Conservation (phyloP, 2,888 invertebrate species). For the Polyploca ridens region DNA sequence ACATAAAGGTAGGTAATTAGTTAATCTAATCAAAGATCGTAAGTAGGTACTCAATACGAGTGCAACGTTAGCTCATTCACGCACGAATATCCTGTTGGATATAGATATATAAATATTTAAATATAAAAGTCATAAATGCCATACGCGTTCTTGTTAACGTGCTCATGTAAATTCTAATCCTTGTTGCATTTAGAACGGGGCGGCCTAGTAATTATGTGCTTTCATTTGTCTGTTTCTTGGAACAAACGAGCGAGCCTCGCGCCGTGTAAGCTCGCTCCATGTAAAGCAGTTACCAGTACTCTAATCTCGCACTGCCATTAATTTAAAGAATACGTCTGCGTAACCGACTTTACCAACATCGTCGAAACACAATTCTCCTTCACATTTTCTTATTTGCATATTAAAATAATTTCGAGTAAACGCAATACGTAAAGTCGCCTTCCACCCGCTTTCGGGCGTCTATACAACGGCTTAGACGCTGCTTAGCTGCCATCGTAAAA, state of each 20-base stretch:
- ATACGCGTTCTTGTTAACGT: constrained; percentile 80
- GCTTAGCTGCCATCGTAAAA: constrained; percentile 47
- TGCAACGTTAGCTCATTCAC: constrained; percentile 10
- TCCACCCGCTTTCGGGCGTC: constrained; percentile 52
- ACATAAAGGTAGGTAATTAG: constrained; percentile 5
- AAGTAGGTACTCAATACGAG: constrained; percentile 8
- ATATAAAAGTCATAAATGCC: constrained; percentile 80
- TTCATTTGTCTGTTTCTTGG: constrained; percentile 82
- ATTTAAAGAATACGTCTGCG: constrained; percentile 84
- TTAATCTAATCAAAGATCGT: constrained; percentile 5
- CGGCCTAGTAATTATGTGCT: constrained; percentile 84
- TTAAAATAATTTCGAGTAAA: constrained; percentile 84
- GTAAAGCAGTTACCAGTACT: constrained; percentile 83
- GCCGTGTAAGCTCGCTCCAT: constrained; percentile 77
- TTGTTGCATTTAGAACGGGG: constrained; percentile 82
- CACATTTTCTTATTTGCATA: constrained; percentile 85
- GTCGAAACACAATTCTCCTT: constrained; percentile 81
- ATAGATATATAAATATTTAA: constrained; percentile 57
- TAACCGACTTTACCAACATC: constrained; percentile 78
- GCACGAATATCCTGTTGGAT: constrained; percentile 41
- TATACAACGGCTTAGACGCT: constrained; percentile 55
- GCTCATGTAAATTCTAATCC: constrained; percentile 82
- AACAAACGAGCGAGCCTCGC: constrained; percentile 76
- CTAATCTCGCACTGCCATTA: constrained; percentile 82
- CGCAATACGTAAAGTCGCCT: constrained; percentile 81